Base-by-base conservation (phyloP, 2,113 vertebrate genomes). In the Dipodomys merriami region DNA sequence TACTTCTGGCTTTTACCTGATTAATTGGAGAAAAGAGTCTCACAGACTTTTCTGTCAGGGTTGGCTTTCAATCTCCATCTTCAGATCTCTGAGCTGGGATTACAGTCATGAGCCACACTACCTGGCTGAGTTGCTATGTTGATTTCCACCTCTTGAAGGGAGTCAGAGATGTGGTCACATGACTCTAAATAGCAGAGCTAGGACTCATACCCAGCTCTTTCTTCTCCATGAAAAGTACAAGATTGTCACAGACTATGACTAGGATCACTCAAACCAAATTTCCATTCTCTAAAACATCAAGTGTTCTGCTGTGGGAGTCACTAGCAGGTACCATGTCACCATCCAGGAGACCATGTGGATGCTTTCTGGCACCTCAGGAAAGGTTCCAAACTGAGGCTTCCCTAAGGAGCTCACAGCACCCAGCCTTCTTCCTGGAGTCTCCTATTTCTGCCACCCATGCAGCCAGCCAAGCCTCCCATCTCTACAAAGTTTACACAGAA, bases 141-240 rank as follows among this genome's bases (percentile, higher is more conserved):
- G 8, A 44, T 25, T 62, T 2, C 29, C 4, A 71, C 29, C 23
- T 57, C 60, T 30, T n/a, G 16, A 0, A 5, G 62, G 8, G 33
- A 64, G 79, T 44, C 71, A 74, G 65, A 92, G 76, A 91, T 39
- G 12, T 19, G 35, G 5, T 60, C 25, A 65, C 71, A 25, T 22
- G 46, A 35, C 57, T 2, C 0, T 68, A 29, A 33, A 39, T 2
- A 44, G 35, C 49, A 19, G 33, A 76, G 33, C 67, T 30, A 71
- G 64, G 7, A 46, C 29, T 35, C 25, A 12, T 53, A 73, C n/a
- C 29, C 57, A 35, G n/a, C 11, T 9, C 79, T 64, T 29, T 25
- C 0, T 9, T 20, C 22, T 29, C 57, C 12, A 0, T 6, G 8
- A 3, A 23, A 49, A 20, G 49, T 22, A 3, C 65, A 23, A 11